Evolutionary conservation across 2,888 invertebrate genomes (phyloP).

Genomic region (Lithophane leautieri): DNA sequence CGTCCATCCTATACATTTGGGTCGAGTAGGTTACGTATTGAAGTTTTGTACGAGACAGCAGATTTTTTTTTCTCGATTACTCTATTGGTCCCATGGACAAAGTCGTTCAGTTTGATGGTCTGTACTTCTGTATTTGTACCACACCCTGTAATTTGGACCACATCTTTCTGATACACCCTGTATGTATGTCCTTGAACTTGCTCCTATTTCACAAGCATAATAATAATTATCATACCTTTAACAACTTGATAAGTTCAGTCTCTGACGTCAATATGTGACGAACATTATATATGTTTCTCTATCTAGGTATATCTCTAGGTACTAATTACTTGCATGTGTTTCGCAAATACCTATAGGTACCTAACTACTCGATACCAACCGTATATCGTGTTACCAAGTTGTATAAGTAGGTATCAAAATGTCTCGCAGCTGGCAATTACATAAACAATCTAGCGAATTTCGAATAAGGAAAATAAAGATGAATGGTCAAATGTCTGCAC

Average conservation of each 20-base stretch:
- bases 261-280: slow-evolving; percentile 28
- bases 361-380: neutral
- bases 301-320: slow-evolving; percentile 6
- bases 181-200: neutral
- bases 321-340: slow-evolving; percentile 15
- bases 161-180: too few species aligned
- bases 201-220: slow-evolving; percentile 8
- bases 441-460: neutral
- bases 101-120: too few species aligned
- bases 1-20: too few species aligned
- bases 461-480: slow-evolving; percentile 4
- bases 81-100: too few species aligned
- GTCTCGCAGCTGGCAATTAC: neutral
- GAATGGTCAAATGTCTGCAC: neutral
- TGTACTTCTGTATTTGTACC: too few species aligned
- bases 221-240: slow-evolving; percentile 14
- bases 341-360: neutral
- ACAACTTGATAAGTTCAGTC: slow-evolving; percentile 17
- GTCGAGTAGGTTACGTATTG: too few species aligned
- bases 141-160: too few species aligned
- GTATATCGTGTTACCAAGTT: neutral
- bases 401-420: neutral
- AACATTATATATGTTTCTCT: neutral
- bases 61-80: too few species aligned
- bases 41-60: too few species aligned